A percentile compares a stretch with the other conserved stretches of the same genome.
phyloP scores from a whole-genome alignment of 2,888 invertebrate species.

The Muscina levida region DNA sequence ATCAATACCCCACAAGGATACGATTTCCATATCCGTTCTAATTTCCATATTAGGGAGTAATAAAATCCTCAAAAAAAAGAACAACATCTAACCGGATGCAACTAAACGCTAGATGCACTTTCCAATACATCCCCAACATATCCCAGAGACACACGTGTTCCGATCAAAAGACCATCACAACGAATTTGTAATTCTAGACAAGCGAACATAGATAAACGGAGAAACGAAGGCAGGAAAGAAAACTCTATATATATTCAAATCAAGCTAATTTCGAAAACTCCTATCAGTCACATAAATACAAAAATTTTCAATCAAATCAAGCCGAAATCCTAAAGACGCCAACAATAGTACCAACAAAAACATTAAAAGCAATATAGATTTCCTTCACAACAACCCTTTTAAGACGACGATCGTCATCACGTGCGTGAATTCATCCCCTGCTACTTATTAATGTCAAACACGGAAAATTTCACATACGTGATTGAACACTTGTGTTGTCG shows the following conservation, averaged over 20 bases:
- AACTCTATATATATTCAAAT: slow-evolving; percentile 5
- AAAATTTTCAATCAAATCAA: not conserved
- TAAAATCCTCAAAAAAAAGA: slow-evolving; percentile 8
- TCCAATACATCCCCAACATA: not conserved
- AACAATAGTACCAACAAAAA: no score
- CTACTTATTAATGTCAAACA: not conserved
- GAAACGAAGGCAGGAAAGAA: not conserved
- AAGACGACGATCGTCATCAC: no score
- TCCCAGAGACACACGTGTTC: slow-evolving; percentile 62
- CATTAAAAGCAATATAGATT: not conserved
- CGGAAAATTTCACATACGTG: slow-evolving; percentile 26
- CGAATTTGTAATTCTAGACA: slow-evolving; percentile 35
- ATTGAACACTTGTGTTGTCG: slow-evolving; percentile 26
- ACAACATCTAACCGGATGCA: slow-evolving; percentile 5
- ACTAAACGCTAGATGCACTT: slow-evolving; percentile 3
- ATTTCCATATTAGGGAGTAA: slow-evolving; percentile 33
- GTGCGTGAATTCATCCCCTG: no score
- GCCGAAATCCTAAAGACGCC: no score
- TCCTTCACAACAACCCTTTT: not conserved
- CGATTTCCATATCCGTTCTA: slow-evolving; percentile 23
- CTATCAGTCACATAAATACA: not conserved
- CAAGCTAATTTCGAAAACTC: not conserved
- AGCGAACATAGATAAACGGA: not conserved
- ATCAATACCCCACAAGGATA: slow-evolving; percentile 4
- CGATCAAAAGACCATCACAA: slow-evolving; percentile 50